phyloP scores from a whole-genome alignment of 2,888 invertebrate genomes.

The Rhyacophila evoluta region DNA sequence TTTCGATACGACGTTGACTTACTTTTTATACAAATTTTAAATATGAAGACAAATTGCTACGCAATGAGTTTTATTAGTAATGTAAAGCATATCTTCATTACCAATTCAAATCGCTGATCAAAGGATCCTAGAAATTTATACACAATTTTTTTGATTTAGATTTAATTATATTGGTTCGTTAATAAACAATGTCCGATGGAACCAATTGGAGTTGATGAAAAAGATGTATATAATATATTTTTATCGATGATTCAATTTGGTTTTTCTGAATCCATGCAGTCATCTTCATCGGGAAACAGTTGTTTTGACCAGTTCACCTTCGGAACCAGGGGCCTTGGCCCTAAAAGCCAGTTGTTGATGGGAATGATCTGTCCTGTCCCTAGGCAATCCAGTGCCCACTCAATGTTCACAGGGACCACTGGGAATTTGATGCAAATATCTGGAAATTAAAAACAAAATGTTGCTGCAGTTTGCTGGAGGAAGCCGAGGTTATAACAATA shows the following conservation, averaged over 20 bases:
- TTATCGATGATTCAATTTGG: background rate
- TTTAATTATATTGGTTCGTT: background rate
- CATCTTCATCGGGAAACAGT: constrained; percentile 34
- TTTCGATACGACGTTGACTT: no score
- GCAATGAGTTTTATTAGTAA: no score
- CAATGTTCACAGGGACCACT: constrained; percentile 66
- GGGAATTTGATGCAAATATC: constrained; percentile 63
- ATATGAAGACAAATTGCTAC: no score
- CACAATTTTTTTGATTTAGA: no score
- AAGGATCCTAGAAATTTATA: no score
- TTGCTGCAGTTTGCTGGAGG: no score
- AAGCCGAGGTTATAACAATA: background rate
- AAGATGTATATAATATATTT: background rate
- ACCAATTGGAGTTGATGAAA: background rate
- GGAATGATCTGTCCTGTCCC: constrained; percentile 62
- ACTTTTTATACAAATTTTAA: no score
- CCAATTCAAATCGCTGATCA: no score
- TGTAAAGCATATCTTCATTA: no score
- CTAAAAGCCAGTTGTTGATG: constrained; percentile 62
- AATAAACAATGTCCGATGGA: background rate
- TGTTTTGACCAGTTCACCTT: constrained; percentile 44
- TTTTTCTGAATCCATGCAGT: background rate
- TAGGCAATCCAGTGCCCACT: constrained; percentile 68
- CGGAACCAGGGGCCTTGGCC: constrained; percentile 57
- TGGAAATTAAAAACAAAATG: constrained; percentile 56